Percentiles rank a stretch among this genome's conserved stretches.
phyloP scores from a whole-genome alignment of 2,888 invertebrate species.

The Hyalella azteca region DNA sequence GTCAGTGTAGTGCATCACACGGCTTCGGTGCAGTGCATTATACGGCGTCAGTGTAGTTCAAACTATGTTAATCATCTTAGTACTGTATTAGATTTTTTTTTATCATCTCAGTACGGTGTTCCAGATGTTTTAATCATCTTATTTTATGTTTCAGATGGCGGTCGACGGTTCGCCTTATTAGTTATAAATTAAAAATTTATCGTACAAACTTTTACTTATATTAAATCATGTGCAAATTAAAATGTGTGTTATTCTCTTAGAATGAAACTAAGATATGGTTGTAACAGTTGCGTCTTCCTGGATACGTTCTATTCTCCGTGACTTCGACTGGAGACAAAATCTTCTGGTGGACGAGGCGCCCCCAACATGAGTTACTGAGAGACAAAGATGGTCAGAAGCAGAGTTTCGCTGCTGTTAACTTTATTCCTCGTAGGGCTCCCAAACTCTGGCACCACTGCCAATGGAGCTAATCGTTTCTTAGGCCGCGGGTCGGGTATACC shows the following conservation, averaged over 20 bases:
- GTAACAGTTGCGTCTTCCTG: neutral
- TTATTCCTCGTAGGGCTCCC: neutral
- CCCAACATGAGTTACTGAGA: constrained; percentile 15
- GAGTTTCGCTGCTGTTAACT: constrained; percentile 8
- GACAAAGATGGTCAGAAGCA: constrained; percentile 31
- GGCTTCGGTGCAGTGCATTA: too few species aligned
- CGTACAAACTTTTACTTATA: too few species aligned
- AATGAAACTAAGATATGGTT: neutral
- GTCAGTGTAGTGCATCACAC: too few species aligned
- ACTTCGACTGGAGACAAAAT: constrained; percentile 6
- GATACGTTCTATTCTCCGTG: neutral
- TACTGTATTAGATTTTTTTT: too few species aligned
- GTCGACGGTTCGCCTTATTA: too few species aligned
- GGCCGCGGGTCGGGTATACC: constrained; percentile 7
- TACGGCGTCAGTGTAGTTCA: too few species aligned
- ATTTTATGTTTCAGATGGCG: too few species aligned
- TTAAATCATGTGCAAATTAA: constrained; percentile 21
- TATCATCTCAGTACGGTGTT: too few species aligned
- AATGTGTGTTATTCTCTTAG: neutral
- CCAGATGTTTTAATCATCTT: too few species aligned
- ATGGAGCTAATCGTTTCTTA: constrained; percentile 2
- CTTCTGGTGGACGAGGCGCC: neutral
- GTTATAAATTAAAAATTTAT: too few species aligned
- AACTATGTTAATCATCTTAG: too few species aligned
- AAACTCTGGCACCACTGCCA: neutral